Evolutionary conservation across 2,113 vertebrate species (phyloP).

Genomic region (Cinclus mexicanus): DNA sequence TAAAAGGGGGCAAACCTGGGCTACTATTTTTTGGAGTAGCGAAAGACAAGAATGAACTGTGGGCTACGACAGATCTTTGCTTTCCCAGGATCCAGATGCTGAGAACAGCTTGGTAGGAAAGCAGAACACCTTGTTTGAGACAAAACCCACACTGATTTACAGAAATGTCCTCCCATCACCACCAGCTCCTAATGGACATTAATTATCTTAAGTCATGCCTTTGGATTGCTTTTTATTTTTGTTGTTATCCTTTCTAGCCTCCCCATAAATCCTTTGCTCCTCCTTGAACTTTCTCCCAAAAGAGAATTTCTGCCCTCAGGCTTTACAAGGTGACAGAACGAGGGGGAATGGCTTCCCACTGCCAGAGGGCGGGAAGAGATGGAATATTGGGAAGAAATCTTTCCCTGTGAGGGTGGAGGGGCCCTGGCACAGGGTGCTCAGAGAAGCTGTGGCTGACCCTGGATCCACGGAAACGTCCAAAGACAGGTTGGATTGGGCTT

Average conservation of each 20-base stretch:
- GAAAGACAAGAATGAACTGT: neutral
- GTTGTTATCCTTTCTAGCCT: neutral
- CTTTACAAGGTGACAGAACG: neutral
- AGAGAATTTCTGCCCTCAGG: neutral
- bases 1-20: rapidly evolving
- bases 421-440: neutral
- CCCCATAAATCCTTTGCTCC: neutral
- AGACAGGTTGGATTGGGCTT: rapidly evolving
- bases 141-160: neutral
- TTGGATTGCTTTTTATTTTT: neutral
- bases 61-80: neutral
- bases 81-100: neutral
- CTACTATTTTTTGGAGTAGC: neutral
- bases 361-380: neutral
- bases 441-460: neutral
- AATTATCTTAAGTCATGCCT: neutral
- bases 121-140: neutral
- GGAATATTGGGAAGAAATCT: neutral
- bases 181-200: neutral
- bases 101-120: neutral
- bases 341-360: neutral
- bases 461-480: neutral
- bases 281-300: neutral
- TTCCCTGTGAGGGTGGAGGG: no score
- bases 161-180: neutral